These are phyloP conservation scores for Carollia perspicillata DNA, from an alignment of 2,113 vertebrate species.

Conservation along the genomic window DNA sequence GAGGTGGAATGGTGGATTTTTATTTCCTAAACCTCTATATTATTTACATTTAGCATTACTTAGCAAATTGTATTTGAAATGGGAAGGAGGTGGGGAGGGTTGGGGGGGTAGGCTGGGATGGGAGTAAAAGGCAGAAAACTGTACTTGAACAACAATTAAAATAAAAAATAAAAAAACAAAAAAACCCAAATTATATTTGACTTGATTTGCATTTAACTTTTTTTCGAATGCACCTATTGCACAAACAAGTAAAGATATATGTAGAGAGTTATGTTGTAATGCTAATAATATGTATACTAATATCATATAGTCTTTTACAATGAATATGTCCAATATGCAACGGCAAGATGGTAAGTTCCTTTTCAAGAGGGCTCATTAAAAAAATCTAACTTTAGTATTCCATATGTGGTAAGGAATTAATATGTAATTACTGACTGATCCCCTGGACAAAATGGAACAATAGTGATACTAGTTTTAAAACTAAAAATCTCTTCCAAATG, in stretches of 20 bases:
- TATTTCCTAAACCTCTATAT: not conserved
- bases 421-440: not conserved
- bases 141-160: too few relatives aligned
- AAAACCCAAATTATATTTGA: not conserved
- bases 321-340: not conserved
- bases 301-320: not conserved
- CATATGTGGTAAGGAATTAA: not conserved
- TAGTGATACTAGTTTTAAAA: slow-evolving; percentile 25
- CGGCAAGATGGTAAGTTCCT: not conserved
- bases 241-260: not conserved
- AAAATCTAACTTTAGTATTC: slow-evolving; percentile 18
- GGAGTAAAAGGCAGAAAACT: too few relatives aligned
- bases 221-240: not conserved
- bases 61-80: not conserved
- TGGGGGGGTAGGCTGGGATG: too few relatives aligned
- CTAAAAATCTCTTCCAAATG: slow-evolving; percentile 8
- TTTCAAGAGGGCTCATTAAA: not conserved
- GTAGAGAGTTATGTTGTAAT: not conserved
- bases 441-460: slow-evolving; percentile 3
- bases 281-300: not conserved
- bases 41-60: slow-evolving; percentile 34
- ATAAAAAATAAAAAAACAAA: too few relatives aligned
- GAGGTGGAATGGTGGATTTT: not conserved
- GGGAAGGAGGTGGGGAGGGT: too few relatives aligned
- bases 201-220: slow-evolving; percentile 15